Evolutionary conservation across 2,797 vertebrate species (phyloP).

Genomic region (Helarctos malayanus): DNA sequence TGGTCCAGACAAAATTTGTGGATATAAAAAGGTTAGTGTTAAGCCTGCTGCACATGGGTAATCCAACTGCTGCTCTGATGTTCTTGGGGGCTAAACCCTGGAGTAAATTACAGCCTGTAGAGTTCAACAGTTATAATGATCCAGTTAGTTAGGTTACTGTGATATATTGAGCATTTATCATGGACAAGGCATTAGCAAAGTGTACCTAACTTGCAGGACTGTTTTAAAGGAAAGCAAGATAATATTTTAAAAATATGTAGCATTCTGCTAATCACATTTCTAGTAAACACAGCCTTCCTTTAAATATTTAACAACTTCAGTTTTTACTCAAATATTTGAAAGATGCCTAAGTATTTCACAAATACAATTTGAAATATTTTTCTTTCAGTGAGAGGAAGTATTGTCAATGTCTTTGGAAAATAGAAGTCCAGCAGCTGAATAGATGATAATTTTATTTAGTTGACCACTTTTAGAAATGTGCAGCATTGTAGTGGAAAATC

Average conservation of each 20-base stretch:
- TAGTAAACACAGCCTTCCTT: neutral
- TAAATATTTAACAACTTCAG: neutral
- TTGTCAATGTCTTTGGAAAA: neutral
- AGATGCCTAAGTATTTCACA: neutral
- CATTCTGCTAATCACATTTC: neutral
- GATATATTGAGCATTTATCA: neutral
- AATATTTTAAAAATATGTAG: neutral
- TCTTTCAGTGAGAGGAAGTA: neutral
- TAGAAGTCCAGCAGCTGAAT: neutral
- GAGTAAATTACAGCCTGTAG: neutral
- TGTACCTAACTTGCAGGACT: neutral
- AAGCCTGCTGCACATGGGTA: neutral
- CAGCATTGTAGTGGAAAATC: neutral
- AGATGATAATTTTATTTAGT: neutral
- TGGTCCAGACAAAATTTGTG: neutral
- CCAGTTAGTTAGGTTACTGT: neutral
- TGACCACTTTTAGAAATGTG: neutral
- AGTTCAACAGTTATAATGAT: neutral
- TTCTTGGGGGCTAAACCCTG: neutral
- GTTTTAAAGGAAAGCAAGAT: neutral
- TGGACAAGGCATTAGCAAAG: neutral
- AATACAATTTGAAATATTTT: conserved; percentile 22
- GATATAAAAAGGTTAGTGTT: neutral
- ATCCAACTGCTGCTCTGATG: neutral
- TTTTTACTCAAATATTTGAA: conserved; percentile 1